Base-by-base conservation (phyloP, 2,113 vertebrate species). In the Neomonachus schauinslandi region DNA sequence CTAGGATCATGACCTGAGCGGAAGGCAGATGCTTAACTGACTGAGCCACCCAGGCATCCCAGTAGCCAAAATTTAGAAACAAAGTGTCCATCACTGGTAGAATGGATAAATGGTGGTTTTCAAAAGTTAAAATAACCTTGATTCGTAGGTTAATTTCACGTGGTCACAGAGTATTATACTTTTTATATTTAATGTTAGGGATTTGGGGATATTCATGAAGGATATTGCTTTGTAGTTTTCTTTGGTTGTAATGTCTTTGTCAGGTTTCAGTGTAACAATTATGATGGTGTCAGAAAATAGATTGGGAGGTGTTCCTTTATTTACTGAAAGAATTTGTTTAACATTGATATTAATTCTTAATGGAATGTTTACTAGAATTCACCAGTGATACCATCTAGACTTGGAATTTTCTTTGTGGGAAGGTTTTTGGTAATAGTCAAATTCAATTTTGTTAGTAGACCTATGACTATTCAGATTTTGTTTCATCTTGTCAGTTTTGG, bases 401-500 rank as follows among this genome's bases (percentile, higher is more conserved):
- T 24, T 81, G 92, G 28, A 55, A 57, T 86, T 97, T 95, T 89
- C 21, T 86, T 36, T 72, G 7, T 96, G 42, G 53, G 10, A 36
- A 72, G 12, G 10, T 71, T 95, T 88, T 72, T 95, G 55, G 21
- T 94, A 86, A 42, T n/a, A 69, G 81, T 81, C 24, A 92, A 42
- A 81, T 83, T 96, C 33, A 87, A 1, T 91, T 93, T 63, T 67
- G 61, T 89, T 69, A 59, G 24, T 80, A 77, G n/a, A 79, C 5
- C 11, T 33, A 91, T 36, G 49, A 42, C 3, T 89, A 31, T 89
- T 81, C 4, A 85, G 14, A 69, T 88, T 97, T 95, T 91, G 24
- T 95, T 97, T 94, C 15, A 53, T 92, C 7, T 67, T 83, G 61
- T 94, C 55, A 67, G 21, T 87, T 96, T 97, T 91, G 53, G 21